Conservation (phyloP, 1,140 invertebrate genomes). For the Adoxophyes honmai region DNA sequence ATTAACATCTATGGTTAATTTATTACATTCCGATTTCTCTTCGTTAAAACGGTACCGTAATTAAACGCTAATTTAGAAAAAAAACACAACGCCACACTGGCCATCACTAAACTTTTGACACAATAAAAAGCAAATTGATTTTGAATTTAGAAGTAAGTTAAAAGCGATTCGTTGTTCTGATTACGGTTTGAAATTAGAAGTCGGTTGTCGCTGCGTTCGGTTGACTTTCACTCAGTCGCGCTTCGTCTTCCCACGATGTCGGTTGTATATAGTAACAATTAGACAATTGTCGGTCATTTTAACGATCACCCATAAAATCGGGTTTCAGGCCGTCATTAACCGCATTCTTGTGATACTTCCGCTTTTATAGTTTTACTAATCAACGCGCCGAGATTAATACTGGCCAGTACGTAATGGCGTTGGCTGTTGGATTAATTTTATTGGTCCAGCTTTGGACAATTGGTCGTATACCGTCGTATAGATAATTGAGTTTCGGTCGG, state of each 20-base stretch:
- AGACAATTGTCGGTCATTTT: slow-evolving; percentile 73
- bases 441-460: slow-evolving; percentile 37
- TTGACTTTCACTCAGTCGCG: slow-evolving; percentile 63
- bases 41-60: background rate
- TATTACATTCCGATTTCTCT: slow-evolving; percentile 2
- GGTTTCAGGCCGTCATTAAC: slow-evolving; percentile 71
- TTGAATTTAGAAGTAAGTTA: slow-evolving; percentile 48
- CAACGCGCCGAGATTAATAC: slow-evolving; percentile 72
- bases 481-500: slow-evolving; percentile 12
- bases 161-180: slow-evolving; percentile 64
- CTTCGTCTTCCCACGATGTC: slow-evolving; percentile 62
- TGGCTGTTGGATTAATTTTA: slow-evolving; percentile 69
- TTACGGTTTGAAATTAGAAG: slow-evolving; percentile 65
- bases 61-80: slow-evolving; percentile 2
- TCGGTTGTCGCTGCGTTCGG: slow-evolving; percentile 51
- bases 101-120: background rate
- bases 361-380: slow-evolving; percentile 77
- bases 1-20: background rate
- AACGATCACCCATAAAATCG: slow-evolving; percentile 71
- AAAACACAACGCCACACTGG: background rate
- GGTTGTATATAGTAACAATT: slow-evolving; percentile 68
- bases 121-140: slow-evolving; percentile 48
- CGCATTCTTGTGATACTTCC: slow-evolving; percentile 75
- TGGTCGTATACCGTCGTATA: slow-evolving; percentile 10
- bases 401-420: slow-evolving; percentile 65